A percentile compares a stretch with the other conserved stretches of the same genome.
Evolutionary conservation across 2,888 invertebrate genomes (phyloP).

Genomic region (Cremastinae sp.): DNA sequence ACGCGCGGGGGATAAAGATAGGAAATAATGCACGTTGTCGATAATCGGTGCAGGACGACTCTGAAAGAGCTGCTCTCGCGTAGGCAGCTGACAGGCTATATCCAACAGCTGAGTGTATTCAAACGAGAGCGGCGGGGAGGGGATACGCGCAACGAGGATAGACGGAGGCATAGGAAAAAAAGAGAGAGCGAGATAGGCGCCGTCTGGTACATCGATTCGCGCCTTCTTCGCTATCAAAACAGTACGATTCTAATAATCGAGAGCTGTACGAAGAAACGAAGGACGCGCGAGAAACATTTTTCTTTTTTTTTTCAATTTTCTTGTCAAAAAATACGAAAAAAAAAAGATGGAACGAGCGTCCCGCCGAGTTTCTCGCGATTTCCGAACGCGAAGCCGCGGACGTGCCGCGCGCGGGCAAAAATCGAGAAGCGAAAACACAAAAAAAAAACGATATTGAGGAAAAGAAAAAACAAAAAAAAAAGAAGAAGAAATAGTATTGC

Average conservation of each 20-base stretch:
- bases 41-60: slow-evolving; percentile 65
- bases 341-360: slow-evolving; percentile 1
- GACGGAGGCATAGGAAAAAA: neutral
- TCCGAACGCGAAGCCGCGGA: too few relatives aligned
- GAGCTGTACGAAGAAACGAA: slow-evolving; percentile 1
- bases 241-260: neutral
- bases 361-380: too few relatives aligned
- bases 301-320: too few relatives aligned
- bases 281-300: too few relatives aligned
- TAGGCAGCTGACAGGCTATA: slow-evolving; percentile 75
- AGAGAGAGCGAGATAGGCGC: slow-evolving; percentile 39
- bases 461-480: slow-evolving; percentile 18
- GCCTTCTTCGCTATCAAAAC: slow-evolving; percentile 29
- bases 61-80: slow-evolving; percentile 64
- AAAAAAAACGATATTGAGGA: neutral
- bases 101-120: slow-evolving; percentile 78
- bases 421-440: neutral
- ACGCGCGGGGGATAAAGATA: too few relatives aligned
- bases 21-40: too few relatives aligned
- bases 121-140: slow-evolving; percentile 63
- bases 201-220: slow-evolving; percentile 57
- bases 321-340: neutral
- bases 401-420: neutral
- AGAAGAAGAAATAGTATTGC: slow-evolving; percentile 63
- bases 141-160: too few relatives aligned